A percentile compares a stretch with the other conserved stretches of the same genome.
Evolutionary conservation across 2,113 vertebrate genomes (phyloP).

Genomic region (Platanista minor): DNA sequence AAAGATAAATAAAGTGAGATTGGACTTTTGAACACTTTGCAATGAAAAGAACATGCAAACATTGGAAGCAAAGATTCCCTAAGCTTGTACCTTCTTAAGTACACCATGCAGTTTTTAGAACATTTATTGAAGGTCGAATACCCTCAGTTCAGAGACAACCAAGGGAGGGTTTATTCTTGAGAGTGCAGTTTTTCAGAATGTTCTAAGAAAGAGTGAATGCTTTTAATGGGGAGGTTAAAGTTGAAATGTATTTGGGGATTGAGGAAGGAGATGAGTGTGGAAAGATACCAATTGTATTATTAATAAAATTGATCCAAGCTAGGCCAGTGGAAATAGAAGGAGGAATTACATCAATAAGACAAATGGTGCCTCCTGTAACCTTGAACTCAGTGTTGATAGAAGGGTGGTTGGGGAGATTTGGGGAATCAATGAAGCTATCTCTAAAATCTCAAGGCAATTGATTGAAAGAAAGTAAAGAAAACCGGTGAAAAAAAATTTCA

Average conservation of each 20-base stretch:
- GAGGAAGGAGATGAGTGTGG: not conserved
- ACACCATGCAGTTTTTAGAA: not conserved
- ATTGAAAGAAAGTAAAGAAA: slow-evolving; percentile 58
- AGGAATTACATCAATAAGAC: slow-evolving; percentile 68
- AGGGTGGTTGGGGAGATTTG: slow-evolving; percentile 38
- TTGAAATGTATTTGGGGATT: not conserved
- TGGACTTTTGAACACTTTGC: not conserved
- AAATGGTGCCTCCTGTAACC: slow-evolving; percentile 58
- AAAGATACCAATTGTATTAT: slow-evolving; percentile 57
- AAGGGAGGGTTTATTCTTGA: not conserved
- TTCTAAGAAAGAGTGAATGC: slow-evolving; percentile 26
- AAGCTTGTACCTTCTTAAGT: not conserved
- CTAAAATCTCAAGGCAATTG: slow-evolving; percentile 63
- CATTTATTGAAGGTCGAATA: not conserved
- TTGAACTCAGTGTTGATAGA: slow-evolving; percentile 56
- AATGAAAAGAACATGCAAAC: not conserved
- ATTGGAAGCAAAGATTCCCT: not conserved
- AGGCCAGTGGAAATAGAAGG: not conserved
- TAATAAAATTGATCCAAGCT: slow-evolving; percentile 66
- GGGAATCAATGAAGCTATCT: slow-evolving; percentile 49
- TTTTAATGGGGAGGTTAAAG: slow-evolving; percentile 4
- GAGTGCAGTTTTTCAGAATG: slow-evolving; percentile 41
- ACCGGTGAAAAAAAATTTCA: slow-evolving; percentile 7
- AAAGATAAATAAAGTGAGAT: slow-evolving; percentile 8
- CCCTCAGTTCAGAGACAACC: slow-evolving; percentile 4